These are phyloP conservation scores for Zalophus californianus DNA, from an alignment of 2,797 vertebrate genomes.

Conservation along the genomic window DNA sequence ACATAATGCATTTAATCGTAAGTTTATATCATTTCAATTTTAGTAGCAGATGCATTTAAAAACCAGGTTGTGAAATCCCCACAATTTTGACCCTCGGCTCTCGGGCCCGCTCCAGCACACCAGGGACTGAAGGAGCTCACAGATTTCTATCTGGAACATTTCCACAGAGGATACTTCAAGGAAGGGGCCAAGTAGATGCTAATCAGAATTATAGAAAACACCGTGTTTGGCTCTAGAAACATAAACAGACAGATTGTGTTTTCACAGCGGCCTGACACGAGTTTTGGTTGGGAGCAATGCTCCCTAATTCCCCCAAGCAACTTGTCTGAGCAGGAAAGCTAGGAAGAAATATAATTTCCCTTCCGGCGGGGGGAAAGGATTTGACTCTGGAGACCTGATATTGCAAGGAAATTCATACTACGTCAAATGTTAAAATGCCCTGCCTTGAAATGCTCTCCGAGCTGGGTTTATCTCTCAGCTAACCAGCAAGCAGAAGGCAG, in stretches of 20 bases:
- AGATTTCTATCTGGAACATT: conserved; percentile 65
- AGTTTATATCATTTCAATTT: background rate
- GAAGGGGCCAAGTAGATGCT: conserved; percentile 76
- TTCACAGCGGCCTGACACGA: conserved; percentile 59
- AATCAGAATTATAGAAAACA: conserved; percentile 79
- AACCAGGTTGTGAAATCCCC: background rate
- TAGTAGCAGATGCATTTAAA: background rate
- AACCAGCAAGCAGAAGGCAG: background rate
- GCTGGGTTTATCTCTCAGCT: background rate
- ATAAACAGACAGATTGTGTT: conserved; percentile 82
- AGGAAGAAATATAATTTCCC: background rate
- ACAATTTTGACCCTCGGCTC: background rate
- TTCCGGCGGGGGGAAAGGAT: background rate
- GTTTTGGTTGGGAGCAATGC: background rate
- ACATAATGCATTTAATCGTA: background rate
- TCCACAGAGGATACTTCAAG: conserved; percentile 73
- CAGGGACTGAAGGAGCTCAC: background rate
- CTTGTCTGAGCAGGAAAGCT: background rate
- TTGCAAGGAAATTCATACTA: background rate
- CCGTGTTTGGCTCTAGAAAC: conserved; percentile 75
- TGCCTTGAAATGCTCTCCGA: background rate
- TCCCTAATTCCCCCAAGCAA: conserved; percentile 41
- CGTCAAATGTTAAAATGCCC: background rate
- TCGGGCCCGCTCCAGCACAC: background rate
- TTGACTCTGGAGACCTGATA: background rate